These are phyloP conservation scores for Tridacna crocea DNA, from an alignment of 2,888 invertebrate genomes.

Conservation along the genomic window DNA sequence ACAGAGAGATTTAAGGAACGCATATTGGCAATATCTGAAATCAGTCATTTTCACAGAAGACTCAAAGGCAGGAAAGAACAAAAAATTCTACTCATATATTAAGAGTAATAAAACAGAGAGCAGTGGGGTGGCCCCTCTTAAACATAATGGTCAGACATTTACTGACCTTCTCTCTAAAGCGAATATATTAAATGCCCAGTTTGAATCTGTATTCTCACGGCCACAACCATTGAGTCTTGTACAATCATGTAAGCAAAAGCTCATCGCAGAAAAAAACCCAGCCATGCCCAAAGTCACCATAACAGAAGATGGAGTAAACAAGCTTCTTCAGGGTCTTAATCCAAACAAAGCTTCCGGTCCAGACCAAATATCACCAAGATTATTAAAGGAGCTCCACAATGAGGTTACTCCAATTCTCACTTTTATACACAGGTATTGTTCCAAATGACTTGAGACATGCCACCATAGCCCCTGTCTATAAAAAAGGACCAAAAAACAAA, in stretches of 20 bases:
- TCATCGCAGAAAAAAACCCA: no score
- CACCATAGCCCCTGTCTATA: no score
- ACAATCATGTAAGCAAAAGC: no score
- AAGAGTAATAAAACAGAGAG: neutral
- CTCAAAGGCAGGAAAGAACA: neutral
- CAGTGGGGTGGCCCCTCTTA: neutral
- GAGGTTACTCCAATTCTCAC: slow-evolving; percentile 6
- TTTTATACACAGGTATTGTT: neutral
- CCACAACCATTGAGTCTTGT: neutral
- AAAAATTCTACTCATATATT: slow-evolving; percentile 2
- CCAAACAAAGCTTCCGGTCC: no score
- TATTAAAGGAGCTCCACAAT: slow-evolving; percentile 3
- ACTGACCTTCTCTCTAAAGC: slow-evolving; percentile 10
- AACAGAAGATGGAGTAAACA: no score
- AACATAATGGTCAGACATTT: neutral
- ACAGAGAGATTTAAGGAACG: slow-evolving; percentile 29
- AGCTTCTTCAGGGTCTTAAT: no score
- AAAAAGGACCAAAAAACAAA: slow-evolving; percentile 31
- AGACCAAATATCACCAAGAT: neutral
- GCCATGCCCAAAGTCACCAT: no score
- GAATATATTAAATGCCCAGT: slow-evolving; percentile 12
- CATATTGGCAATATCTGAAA: slow-evolving; percentile 33
- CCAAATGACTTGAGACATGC: neutral
- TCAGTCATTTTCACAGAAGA: slow-evolving; percentile 1
- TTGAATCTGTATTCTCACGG: neutral